Base-by-base conservation (phyloP, 2,888 invertebrate species). In the Catotricha subobsoleta region DNA sequence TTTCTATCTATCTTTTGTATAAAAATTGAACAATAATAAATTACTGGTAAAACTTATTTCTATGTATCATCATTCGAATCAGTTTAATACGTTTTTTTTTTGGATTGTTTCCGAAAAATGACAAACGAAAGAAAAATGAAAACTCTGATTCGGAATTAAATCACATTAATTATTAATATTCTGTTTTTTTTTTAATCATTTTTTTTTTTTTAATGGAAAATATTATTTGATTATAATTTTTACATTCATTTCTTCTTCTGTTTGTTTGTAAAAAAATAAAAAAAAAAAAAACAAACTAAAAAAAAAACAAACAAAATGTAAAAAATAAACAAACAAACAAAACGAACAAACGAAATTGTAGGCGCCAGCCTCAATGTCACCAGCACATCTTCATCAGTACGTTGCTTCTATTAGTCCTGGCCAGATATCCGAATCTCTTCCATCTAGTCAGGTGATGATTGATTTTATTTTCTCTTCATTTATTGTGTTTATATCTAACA, bases 361-460 rank as follows among this genome's bases (percentile, higher is more conserved):
- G 83, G 88, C 88, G 60, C 88, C 88, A 54, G 86, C 88, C 62
- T 80, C 83, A 60, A 84, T 86, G 81, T 84, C 84, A 48, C 82
- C 84, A 51, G 83, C 84, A 60, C 84, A 81, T 67, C 72, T 79
- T 59, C 78, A 79, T 66, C 77, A 78, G 66, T 76, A 77, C 63
- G 78, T 76, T 58, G 68, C 70, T 52, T 67, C 69, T 49, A 58
- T 67, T 59, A 67, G 67, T 54, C 68, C 68, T 49, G 67, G 68
- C 54, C 70, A 72, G 62, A 68, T 74, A 54, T 76, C 78, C 53
- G 81, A 80, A 69, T 79, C 79, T 56, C 76, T 81, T 64, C 80
- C 80, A 54, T 70, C 76, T 60, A 80, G 80, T 68, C 81, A 81
- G 81, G 82, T 81, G 74, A 55, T 63, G n/a, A n/a, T n/a, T n/a